These are phyloP conservation scores for Eupithecia subfuscata DNA, from an alignment of 2,888 invertebrate genomes.

Conservation along the genomic window DNA sequence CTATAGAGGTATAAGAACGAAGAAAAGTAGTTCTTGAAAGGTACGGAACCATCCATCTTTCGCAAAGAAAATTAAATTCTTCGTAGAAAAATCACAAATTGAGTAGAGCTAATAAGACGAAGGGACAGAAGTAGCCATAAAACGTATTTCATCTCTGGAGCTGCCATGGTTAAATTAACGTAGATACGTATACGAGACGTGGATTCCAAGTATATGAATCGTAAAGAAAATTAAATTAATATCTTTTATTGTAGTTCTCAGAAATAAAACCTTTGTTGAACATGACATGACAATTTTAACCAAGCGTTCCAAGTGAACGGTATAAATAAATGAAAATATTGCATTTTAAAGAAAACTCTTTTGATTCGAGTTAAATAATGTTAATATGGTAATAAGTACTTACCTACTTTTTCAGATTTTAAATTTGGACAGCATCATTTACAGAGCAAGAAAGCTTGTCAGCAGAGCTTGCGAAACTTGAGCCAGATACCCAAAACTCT, in stretches of 20 bases:
- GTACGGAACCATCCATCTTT: conserved; percentile 11
- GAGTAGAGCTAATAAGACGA: conserved; percentile 16
- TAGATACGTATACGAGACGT: background rate
- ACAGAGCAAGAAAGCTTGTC: too few species aligned
- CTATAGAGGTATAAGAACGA: too few species aligned
- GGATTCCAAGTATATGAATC: background rate
- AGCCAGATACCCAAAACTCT: too few species aligned
- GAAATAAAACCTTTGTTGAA: background rate
- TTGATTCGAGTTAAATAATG: too few species aligned
- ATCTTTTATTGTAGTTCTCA: background rate
- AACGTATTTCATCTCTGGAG: conserved; percentile 2
- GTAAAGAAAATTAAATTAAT: background rate
- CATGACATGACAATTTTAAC: background rate
- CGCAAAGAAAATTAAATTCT: conserved; percentile 14
- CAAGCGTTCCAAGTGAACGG: background rate
- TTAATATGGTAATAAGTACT: too few species aligned
- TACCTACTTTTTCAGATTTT: too few species aligned
- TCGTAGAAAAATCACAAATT: conserved; percentile 20
- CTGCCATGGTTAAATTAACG: conserved; percentile 1
- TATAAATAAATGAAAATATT: background rate
- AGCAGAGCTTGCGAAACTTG: too few species aligned
- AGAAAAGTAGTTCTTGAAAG: too few species aligned
- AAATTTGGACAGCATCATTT: too few species aligned
- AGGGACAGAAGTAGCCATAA: conserved; percentile 15
- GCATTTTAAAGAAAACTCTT: too few species aligned